Evolutionary conservation across 1,140 invertebrate genomes (phyloP).

Genomic region (Arctopsyche grandis): DNA sequence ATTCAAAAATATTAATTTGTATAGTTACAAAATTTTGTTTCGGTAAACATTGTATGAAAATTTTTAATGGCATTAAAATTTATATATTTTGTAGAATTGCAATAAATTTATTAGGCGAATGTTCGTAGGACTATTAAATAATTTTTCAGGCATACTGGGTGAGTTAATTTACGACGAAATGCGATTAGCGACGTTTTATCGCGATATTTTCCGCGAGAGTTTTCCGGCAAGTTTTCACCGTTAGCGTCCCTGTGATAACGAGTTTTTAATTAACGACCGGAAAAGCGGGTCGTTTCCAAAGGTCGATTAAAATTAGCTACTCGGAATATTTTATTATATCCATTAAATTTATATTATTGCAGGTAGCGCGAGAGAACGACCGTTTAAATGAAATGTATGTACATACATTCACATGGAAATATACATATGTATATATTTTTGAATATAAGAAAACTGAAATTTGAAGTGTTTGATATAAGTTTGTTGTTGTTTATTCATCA

Average conservation of each 20-base stretch:
- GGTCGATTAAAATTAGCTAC: not conserved
- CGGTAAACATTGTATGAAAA: not conserved
- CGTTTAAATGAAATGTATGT: not conserved
- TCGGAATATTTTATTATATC: not conserved
- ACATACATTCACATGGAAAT: not conserved
- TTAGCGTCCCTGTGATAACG: not conserved
- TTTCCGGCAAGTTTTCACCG: constrained; percentile 2
- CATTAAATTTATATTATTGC: not conserved
- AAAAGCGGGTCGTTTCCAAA: not conserved
- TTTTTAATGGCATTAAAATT: not conserved
- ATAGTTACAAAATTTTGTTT: too few relatives aligned
- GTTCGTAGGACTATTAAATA: too few relatives aligned
- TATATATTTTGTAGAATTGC: not conserved
- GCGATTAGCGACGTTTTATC: too few relatives aligned
- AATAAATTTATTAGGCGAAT: not conserved
- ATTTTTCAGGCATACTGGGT: too few relatives aligned
- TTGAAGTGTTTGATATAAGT: too few relatives aligned
- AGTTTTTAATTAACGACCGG: constrained; percentile 1
- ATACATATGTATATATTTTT: not conserved
- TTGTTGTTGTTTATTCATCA: too few relatives aligned
- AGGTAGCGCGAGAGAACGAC: not conserved
- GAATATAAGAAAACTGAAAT: too few relatives aligned
- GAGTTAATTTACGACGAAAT: too few relatives aligned
- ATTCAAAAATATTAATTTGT: too few relatives aligned
- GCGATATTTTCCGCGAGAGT: not conserved